A percentile compares a stretch with the other conserved stretches of the same genome.
phyloP scores from a whole-genome alignment of 2,797 vertebrate genomes.

The Pteropus rufus region DNA sequence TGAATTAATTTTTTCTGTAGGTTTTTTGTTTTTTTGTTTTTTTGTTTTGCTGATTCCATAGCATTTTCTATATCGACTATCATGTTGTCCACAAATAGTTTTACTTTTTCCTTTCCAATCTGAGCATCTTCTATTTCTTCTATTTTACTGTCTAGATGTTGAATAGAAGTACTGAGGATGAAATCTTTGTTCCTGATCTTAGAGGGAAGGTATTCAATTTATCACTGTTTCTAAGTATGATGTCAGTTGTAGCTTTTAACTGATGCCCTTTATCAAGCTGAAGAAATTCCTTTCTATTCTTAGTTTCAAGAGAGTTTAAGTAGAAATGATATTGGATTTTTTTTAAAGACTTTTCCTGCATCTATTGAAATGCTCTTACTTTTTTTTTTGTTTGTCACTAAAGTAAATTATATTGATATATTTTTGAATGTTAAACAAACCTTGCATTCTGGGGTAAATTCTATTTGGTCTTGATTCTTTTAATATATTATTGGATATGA shows the following conservation, averaged over 20 bases:
- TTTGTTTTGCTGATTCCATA: neutral
- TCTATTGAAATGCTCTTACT: neutral
- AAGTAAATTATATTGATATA: neutral
- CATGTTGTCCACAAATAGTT: neutral
- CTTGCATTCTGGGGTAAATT: neutral
- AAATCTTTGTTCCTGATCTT: neutral
- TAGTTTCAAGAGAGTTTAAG: neutral
- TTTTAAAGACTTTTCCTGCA: neutral
- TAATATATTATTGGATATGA: neutral
- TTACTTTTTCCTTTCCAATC: neutral
- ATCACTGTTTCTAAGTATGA: neutral
- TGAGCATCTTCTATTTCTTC: neutral
- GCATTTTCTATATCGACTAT: neutral
- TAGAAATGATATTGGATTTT: neutral
- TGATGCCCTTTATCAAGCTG: neutral
- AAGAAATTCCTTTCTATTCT: neutral
- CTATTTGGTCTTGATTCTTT: neutral
- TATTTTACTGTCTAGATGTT: neutral
- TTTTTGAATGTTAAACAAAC: neutral
- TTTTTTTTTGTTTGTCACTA: neutral
- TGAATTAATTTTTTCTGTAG: neutral
- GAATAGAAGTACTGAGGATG: neutral
- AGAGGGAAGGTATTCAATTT: neutral
- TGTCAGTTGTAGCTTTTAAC: neutral
- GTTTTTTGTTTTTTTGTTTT: too few species aligned